A percentile compares a stretch with the other conserved stretches of the same genome.
Conservation (phyloP, 2,797 vertebrate genomes). For the Sarcoramphus papa region DNA sequence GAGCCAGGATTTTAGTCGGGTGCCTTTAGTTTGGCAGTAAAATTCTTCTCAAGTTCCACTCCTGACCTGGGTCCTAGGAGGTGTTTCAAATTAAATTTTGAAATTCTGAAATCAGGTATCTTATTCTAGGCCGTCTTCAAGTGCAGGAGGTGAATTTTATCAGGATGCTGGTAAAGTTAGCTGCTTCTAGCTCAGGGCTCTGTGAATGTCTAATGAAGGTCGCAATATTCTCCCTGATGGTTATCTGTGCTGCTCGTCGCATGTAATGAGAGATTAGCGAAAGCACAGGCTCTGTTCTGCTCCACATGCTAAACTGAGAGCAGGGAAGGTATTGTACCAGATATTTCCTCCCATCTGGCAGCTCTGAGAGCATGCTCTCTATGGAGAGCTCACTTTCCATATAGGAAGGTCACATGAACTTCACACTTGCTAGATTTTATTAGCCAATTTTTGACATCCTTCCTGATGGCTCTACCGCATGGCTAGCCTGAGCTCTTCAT, state of each 20-base stretch:
- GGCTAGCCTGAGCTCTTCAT: conserved; percentile 1
- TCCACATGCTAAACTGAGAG: not conserved
- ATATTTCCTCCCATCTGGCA: conserved; percentile 1
- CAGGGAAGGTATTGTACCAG: not conserved
- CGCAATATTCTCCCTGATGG: not conserved
- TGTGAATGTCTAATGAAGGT: not conserved
- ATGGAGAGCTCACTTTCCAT: not conserved
- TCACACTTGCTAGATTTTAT: conserved; percentile 12
- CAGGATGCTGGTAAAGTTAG: not conserved
- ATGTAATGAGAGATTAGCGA: not conserved
- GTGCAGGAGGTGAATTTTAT: not conserved
- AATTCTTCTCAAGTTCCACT: not conserved
- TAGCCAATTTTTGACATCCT: conserved; percentile 22
- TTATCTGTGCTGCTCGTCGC: not conserved
- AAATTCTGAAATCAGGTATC: not conserved
- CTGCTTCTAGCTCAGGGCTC: not conserved
- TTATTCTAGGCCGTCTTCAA: not conserved
- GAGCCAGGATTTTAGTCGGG: not conserved
- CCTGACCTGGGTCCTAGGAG: not conserved
- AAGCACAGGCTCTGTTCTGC: not conserved
- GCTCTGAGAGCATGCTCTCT: rapidly evolving
- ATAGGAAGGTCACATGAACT: not conserved
- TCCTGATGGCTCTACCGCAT: not conserved
- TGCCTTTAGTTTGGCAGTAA: not conserved
- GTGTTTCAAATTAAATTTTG: not conserved